Base-by-base conservation (phyloP, 1,140 invertebrate genomes). In the Brachionus koreanus region DNA sequence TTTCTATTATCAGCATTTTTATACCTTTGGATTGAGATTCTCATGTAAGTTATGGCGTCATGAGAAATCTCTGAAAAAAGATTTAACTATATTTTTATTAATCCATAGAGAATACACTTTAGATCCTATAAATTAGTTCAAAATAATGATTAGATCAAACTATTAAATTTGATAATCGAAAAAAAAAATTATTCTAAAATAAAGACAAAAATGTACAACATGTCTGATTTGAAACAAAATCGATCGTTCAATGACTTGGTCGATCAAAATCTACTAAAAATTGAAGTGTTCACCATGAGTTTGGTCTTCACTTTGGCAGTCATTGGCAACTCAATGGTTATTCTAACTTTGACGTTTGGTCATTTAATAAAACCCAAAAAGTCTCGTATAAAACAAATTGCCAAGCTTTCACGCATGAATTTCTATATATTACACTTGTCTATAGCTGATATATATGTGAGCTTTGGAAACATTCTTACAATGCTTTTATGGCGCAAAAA, bases 351-450 rank as follows among this genome's bases (percentile, higher is more conserved):
- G 52, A 16, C 57, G 10, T 42, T 65, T 19, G 16, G 76, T 19
- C 19, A 79, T 79, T 61, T 69, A 16, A 39, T 69, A n/a, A 69
- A 69, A 39, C 37, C 65, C 3, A 39, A 39, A 69, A 69, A 69
- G 37, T 69, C 19, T 39, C 46, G 37, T 35, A 19, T 12, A 35
- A 57, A 79, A 61, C 7, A 33, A 25, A 39, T 39, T 57, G 39
- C 25, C 10, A 89, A 92, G 42, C 91, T 91, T 2, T 85, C 84
- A 1, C 88, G 92, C 46, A 93, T 93, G 91, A 92, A 93, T 85
- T 91, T 92, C 86, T 93, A 93, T 85, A 92, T 93, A 25, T 87
- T 92, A 75, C 92, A 93, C 85, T 87, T 93, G 42, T 92, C 91
- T 83, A 88, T 93, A 39, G 92, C 92, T 0, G 93, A 93, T 86